Conservation (phyloP, 2,888 invertebrate species). For the Macrophya alboannulata region DNA sequence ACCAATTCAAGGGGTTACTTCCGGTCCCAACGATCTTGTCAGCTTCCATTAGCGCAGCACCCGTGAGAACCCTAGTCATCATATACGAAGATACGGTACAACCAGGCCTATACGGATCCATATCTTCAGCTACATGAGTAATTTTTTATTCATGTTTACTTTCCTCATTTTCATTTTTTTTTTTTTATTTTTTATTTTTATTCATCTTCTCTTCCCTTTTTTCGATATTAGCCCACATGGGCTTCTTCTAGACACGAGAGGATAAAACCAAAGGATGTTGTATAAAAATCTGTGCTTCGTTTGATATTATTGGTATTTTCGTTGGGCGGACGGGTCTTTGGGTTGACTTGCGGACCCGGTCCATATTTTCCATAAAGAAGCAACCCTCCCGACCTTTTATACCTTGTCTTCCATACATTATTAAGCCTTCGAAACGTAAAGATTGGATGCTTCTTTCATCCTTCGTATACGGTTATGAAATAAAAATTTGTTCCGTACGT, state of each 20-base stretch:
- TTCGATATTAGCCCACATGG: background rate
- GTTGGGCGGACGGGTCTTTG: slow-evolving; percentile 30
- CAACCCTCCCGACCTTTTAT: slow-evolving; percentile 28
- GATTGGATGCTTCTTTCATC: slow-evolving; percentile 31
- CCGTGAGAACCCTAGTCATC: slow-evolving; percentile 47
- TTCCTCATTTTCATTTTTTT: background rate
- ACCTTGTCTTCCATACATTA: slow-evolving; percentile 27
- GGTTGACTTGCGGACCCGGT: slow-evolving; percentile 24
- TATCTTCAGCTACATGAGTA: background rate
- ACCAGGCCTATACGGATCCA: background rate
- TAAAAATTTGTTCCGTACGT: slow-evolving; percentile 26
- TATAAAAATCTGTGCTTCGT: slow-evolving; percentile 34
- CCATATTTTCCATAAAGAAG: slow-evolving; percentile 43
- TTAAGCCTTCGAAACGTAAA: slow-evolving; percentile 26
- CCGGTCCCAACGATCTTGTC: slow-evolving; percentile 52
- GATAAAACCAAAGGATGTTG: slow-evolving; percentile 5
- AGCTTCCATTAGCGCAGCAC: slow-evolving; percentile 47
- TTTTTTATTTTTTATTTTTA: background rate
- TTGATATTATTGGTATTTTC: slow-evolving; percentile 45
- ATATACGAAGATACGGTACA: background rate
- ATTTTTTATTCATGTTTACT: background rate
- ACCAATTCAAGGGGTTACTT: slow-evolving; percentile 54
- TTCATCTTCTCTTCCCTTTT: background rate
- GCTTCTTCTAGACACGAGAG: background rate
- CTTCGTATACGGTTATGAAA: background rate